These are phyloP conservation scores for Macroglossus sobrinus DNA, from an alignment of 2,113 vertebrate species.

Conservation along the genomic window DNA sequence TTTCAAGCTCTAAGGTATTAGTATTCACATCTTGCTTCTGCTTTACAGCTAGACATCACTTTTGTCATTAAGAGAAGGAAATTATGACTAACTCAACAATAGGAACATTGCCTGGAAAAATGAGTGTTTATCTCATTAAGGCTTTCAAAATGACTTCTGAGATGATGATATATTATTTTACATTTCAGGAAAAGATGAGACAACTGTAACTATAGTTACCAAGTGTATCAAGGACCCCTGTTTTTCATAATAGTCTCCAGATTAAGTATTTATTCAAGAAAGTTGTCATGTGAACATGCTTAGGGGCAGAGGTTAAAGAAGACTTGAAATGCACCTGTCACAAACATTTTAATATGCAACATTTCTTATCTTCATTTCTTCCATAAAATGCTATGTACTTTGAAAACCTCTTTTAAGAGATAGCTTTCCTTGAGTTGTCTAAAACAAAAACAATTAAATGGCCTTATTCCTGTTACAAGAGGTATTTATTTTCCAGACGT, in stretches of 20 bases:
- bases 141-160: slow-evolving; percentile 57
- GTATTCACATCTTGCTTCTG: slow-evolving; percentile 9
- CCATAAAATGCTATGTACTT: neutral
- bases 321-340: slow-evolving; percentile 9
- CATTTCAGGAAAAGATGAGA: slow-evolving; percentile 68
- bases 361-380: slow-evolving; percentile 27
- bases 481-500: neutral
- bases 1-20: slow-evolving; percentile 34
- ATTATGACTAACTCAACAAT: slow-evolving; percentile 46
- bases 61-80: slow-evolving; percentile 40
- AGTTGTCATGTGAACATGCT: slow-evolving; percentile 59
- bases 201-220: slow-evolving; percentile 81
- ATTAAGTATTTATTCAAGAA: slow-evolving; percentile 57
- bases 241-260: slow-evolving; percentile 65
- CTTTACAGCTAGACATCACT: neutral
- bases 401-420: neutral
- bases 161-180: slow-evolving; percentile 67
- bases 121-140: slow-evolving; percentile 67
- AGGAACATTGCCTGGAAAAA: slow-evolving; percentile 59
- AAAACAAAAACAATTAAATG: neutral
- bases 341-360: slow-evolving; percentile 55
- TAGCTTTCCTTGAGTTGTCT: neutral
- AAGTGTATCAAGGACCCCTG: slow-evolving; percentile 49
- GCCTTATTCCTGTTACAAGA: neutral
- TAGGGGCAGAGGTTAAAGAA: slow-evolving; percentile 18